Evolutionary conservation across 2,888 invertebrate species (phyloP).

Genomic region (Cistogaster globosa): DNA sequence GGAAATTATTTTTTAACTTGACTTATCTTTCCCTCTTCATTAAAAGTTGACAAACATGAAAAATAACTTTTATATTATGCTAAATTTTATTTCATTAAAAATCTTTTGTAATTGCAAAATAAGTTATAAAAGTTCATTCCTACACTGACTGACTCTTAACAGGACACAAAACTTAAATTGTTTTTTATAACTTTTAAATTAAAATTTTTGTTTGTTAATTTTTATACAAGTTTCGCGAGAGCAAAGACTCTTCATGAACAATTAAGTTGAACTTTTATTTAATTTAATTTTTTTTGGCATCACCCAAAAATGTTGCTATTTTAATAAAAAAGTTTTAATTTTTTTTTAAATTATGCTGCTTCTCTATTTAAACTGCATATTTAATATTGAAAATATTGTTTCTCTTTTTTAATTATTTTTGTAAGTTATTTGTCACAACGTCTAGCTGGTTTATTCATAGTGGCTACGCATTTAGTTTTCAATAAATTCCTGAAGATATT

Average conservation of each 20-base stretch:
- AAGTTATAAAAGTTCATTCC: slow-evolving; percentile 11
- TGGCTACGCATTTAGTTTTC: not conserved
- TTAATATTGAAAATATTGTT: slow-evolving; percentile 8
- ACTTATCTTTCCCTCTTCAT: not conserved
- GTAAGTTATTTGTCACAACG: not conserved
- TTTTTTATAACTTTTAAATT: slow-evolving; percentile 64
- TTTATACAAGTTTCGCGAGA: not conserved
- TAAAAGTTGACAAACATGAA: slow-evolving; percentile 30
- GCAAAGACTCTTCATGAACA: not conserved
- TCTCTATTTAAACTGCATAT: slow-evolving; percentile 6
- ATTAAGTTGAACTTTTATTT: not conserved
- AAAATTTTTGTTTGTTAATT: slow-evolving; percentile 55
- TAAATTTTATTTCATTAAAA: slow-evolving; percentile 44
- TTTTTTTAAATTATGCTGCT: not conserved
- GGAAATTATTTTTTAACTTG: not conserved
- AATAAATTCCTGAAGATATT: slow-evolving; percentile 43
- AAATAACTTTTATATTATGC: not conserved
- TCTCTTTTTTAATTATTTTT: not conserved
- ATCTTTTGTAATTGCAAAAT: slow-evolving; percentile 34
- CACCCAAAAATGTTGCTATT: slow-evolving; percentile 30
- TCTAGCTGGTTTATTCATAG: slow-evolving; percentile 1
- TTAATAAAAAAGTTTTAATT: slow-evolving; percentile 41
- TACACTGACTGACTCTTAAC: not conserved
- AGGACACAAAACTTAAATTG: slow-evolving; percentile 34
- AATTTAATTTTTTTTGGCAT: slow-evolving; percentile 6